Base-by-base conservation (phyloP, 2,113 vertebrate species). In the Acanthochromis polyacanthus region DNA sequence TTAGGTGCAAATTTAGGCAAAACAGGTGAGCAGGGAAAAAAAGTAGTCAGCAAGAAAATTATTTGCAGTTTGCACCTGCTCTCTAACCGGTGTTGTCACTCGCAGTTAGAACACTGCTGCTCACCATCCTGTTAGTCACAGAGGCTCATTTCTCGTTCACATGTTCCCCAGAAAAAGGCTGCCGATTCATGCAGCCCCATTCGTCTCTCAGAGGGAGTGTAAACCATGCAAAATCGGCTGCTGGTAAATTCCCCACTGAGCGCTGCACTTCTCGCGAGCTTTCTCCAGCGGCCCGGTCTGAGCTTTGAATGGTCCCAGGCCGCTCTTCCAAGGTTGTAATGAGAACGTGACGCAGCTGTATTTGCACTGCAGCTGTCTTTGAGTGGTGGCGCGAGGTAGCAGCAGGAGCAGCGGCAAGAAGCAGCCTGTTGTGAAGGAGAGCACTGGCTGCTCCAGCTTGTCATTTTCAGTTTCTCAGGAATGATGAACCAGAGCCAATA, bases 261-360 rank as follows among this genome's bases (percentile, higher is more conserved):
- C n/a, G 11, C 1, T 9, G 11, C 5, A 16, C 58, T 71, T 69
- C 78, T 81, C 71, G 14, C 28, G 53, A 16, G 38, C 28, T 75
- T 78, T 76, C 80, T 71, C 46, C 38, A 9, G 51, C 4, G n/a
- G 64, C 45, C 79, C 20, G 67, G 73, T 19, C 76, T 25, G 50
- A 5, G 17, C 57, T 43, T 36, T 58, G 62, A 71, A 70, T 63
- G 10, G 23, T 30, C 51, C 48, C 56, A 16, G 55, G 43, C 69
- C 46, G 75, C 71, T 69, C 73, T 66, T 85, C 69, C 48, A 64
- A 81, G 82, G 72, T 38, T 70, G 78, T 22, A 69, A 55, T 46
- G 56, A 75, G 71, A 88, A 76, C 2, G 50, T 88, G 88, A 90
- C 81, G 76, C 79, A 80, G 82, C 68, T 71, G 61, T 64, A 56